phyloP scores from a whole-genome alignment of 2,797 vertebrate species.

The Pagetopsis macropterus region DNA sequence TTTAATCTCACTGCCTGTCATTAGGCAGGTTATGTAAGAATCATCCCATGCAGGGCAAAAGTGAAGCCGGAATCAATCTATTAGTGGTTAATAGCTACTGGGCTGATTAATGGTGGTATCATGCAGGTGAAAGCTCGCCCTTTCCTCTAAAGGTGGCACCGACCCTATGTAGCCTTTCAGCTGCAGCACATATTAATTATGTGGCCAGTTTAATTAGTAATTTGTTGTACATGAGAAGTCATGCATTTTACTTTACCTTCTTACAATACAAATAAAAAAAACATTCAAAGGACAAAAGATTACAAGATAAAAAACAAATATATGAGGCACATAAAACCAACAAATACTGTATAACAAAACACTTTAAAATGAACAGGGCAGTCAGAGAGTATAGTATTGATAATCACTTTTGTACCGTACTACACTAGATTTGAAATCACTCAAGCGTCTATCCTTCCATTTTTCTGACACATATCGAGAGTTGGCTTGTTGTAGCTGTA shows the following conservation, averaged over 20 bases:
- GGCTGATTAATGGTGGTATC: slow-evolving; percentile 61
- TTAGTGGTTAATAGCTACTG: slow-evolving; percentile 52
- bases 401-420: not conserved
- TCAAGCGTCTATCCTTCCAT: not conserved
- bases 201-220: not conserved
- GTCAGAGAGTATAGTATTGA: not conserved
- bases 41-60: slow-evolving; percentile 27
- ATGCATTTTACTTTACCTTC: not conserved
- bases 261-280: not conserved
- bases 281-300: not conserved
- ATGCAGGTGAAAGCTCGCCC: slow-evolving; percentile 51
- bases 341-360: too few relatives aligned
- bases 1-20: slow-evolving; percentile 54
- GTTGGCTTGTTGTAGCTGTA: not conserved
- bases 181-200: slow-evolving; percentile 1
- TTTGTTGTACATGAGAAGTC: not conserved
- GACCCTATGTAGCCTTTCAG: slow-evolving; percentile 26
- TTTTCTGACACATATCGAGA: too few relatives aligned
- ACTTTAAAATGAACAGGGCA: not conserved
- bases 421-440: not conserved
- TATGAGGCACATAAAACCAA: not conserved
- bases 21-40: slow-evolving; percentile 50
- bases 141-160: slow-evolving; percentile 34
- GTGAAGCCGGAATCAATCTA: slow-evolving; percentile 62
- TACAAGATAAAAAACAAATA: not conserved